Conservation (phyloP, 64 coral and sea anemone species). For the Pocillopora verrucosa region DNA sequence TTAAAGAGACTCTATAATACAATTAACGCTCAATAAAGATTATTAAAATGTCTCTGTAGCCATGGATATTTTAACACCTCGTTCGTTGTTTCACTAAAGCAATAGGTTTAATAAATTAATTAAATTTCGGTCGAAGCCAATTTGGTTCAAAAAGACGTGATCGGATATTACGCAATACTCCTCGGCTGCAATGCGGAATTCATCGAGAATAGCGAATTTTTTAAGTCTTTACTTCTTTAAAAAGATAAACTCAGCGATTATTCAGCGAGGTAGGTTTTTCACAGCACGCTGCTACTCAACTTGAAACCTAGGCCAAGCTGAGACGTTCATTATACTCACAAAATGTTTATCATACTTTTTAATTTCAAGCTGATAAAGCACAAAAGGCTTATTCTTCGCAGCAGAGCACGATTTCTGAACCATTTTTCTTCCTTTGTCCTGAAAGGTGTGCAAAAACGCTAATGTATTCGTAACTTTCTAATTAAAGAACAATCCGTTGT, state of each 20-base stretch:
- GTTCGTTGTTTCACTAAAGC: slow-evolving; percentile 65
- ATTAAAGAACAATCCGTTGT: slow-evolving; percentile 96
- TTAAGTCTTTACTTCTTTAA: no score
- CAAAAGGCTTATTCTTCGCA: slow-evolving; percentile 58
- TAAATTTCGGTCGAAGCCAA: slow-evolving; percentile 64
- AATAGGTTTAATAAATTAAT: slow-evolving; percentile 82
- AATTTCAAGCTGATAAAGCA: slow-evolving; percentile 57
- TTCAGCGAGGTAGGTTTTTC: not conserved
- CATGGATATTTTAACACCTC: slow-evolving; percentile 76
- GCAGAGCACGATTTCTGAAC: slow-evolving; percentile 21
- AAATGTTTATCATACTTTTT: slow-evolving; percentile 85
- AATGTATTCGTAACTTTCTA: slow-evolving; percentile 90
- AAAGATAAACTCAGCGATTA: not conserved
- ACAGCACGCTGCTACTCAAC: slow-evolving; percentile 14
- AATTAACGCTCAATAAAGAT: slow-evolving; percentile 84
- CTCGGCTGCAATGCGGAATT: slow-evolving; percentile 9
- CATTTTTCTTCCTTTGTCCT: slow-evolving; percentile 54
- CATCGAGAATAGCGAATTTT: not conserved
- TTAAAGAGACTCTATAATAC: slow-evolving; percentile 85
- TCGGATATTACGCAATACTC: slow-evolving; percentile 39
- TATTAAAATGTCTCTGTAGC: slow-evolving; percentile 79
- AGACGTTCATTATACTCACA: slow-evolving; percentile 49
- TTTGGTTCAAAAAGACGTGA: slow-evolving; percentile 26
- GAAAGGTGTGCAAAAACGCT: slow-evolving; percentile 58
- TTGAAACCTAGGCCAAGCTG: slow-evolving; percentile 40